Percentiles rank a stretch among this genome's conserved stretches.
phyloP scores from a whole-genome alignment of 2,888 invertebrate species.

The Pammene fasciana region DNA sequence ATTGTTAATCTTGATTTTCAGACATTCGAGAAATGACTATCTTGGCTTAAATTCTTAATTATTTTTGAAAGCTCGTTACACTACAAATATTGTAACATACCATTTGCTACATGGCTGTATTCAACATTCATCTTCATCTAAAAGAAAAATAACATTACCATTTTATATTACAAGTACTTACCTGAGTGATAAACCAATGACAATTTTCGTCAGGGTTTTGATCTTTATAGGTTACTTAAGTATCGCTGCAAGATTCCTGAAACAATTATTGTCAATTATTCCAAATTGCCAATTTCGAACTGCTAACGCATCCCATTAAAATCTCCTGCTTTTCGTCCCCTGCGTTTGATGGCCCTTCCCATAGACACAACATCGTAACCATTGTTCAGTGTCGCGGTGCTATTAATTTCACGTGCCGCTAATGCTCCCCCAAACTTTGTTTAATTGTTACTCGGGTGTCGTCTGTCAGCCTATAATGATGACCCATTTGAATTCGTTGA shows the following conservation, averaged over 20 bases:
- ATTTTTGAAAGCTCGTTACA: background rate
- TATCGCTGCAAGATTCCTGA: background rate
- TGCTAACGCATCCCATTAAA: conserved; percentile 12
- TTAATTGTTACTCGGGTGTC: conserved; percentile 55
- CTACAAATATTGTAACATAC: background rate
- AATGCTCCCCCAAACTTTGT: conserved; percentile 52
- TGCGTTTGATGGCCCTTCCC: conserved; percentile 46
- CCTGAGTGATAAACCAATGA: background rate
- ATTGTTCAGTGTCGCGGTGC: conserved; percentile 54
- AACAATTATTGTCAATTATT: conserved; percentile 12
- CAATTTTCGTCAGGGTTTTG: background rate
- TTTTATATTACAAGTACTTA: too few species aligned
- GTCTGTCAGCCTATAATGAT: conserved; percentile 54
- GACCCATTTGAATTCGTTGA: conserved; percentile 36
- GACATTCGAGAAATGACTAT: too few species aligned
- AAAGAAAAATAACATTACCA: too few species aligned
- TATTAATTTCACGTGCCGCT: conserved; percentile 56
- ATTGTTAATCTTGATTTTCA: background rate
- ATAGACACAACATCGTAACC: conserved; percentile 27
- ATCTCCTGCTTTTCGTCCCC: conserved; percentile 24
- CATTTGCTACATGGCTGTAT: too few species aligned
- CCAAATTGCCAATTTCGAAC: background rate
- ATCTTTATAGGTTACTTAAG: background rate
- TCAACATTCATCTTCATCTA: too few species aligned
- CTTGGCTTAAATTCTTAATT: background rate